phyloP scores from a whole-genome alignment of 1,140 invertebrate genomes.

The Ips typographus region DNA sequence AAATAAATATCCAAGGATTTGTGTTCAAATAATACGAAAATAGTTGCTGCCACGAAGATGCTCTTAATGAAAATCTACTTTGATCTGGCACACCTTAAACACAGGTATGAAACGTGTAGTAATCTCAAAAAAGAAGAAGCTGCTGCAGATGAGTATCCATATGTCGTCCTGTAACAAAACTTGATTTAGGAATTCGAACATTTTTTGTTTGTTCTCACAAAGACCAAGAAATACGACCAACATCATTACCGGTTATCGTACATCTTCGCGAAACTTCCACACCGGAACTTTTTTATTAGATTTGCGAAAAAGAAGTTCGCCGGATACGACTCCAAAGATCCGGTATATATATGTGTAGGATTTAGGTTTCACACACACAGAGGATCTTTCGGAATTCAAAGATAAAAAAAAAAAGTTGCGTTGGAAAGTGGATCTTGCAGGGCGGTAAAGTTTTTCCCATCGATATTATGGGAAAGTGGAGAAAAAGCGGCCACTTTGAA shows the following conservation, averaged over 20 bases:
- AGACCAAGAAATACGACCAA: constrained; percentile 7
- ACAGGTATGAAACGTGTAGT: too few species aligned
- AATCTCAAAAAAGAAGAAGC: not conserved
- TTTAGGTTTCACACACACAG: constrained; percentile 16
- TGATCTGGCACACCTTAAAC: not conserved
- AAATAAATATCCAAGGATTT: constrained; percentile 12
- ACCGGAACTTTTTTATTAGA: constrained; percentile 17
- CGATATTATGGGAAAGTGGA: not conserved
- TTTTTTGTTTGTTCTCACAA: not conserved
- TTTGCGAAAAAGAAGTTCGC: constrained; percentile 6
- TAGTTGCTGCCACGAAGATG: not conserved
- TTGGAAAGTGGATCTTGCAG: constrained; percentile 6
- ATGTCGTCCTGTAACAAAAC: too few species aligned
- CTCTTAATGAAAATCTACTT: not conserved
- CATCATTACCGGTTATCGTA: constrained; percentile 24
- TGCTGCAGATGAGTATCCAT: too few species aligned
- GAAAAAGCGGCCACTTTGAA: not conserved
- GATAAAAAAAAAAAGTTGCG: constrained; percentile 13
- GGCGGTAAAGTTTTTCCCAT: not conserved
- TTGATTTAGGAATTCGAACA: too few species aligned
- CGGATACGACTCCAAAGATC: constrained; percentile 20
- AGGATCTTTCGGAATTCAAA: constrained; percentile 10
- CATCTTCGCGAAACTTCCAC: constrained; percentile 20
- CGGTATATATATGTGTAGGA: constrained; percentile 7
- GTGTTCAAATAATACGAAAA: not conserved